phyloP scores from a whole-genome alignment of 2,888 invertebrate genomes.

The Ceramica pisi region DNA sequence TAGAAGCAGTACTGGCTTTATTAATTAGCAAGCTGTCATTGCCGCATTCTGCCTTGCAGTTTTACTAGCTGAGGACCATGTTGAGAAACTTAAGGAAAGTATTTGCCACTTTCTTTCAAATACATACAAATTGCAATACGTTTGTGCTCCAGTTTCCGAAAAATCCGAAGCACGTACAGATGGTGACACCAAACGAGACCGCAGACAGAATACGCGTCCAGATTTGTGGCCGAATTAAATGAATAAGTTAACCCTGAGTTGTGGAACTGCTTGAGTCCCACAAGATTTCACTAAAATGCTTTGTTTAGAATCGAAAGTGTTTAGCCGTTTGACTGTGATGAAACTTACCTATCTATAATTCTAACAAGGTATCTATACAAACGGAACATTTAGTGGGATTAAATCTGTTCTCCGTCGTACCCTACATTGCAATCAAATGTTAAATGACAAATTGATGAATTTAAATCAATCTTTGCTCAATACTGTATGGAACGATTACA shows the following conservation, averaged over 20 bases:
- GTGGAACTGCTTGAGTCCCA: constrained; percentile 74
- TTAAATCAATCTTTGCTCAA: constrained; percentile 11
- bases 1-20: constrained; percentile 67
- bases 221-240: constrained; percentile 48
- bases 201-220: constrained; percentile 65
- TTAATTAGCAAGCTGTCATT: constrained; percentile 74
- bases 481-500: constrained; percentile 34
- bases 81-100: constrained; percentile 75
- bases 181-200: constrained; percentile 75
- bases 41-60: constrained; percentile 73
- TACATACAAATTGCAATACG: constrained; percentile 72
- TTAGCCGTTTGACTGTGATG: constrained; percentile 23
- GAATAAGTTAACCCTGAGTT: constrained; percentile 66
- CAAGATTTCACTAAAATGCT: constrained; percentile 75
- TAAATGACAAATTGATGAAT: constrained; percentile 17
- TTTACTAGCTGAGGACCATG: constrained; percentile 60
- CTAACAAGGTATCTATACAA: constrained; percentile 4
- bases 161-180: constrained; percentile 81
- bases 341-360: constrained; percentile 20
- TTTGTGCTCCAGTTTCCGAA: constrained; percentile 72
- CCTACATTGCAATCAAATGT: constrained; percentile 1
- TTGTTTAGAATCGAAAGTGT: constrained; percentile 67
- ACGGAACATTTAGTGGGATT: constrained; percentile 5
- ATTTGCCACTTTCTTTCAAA: constrained; percentile 73
- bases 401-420: neutral